A percentile compares a stretch with the other conserved stretches of the same genome.
These are phyloP conservation scores for Telmatherina bonti DNA, from an alignment of 2,797 vertebrate genomes.

Conservation along the genomic window DNA sequence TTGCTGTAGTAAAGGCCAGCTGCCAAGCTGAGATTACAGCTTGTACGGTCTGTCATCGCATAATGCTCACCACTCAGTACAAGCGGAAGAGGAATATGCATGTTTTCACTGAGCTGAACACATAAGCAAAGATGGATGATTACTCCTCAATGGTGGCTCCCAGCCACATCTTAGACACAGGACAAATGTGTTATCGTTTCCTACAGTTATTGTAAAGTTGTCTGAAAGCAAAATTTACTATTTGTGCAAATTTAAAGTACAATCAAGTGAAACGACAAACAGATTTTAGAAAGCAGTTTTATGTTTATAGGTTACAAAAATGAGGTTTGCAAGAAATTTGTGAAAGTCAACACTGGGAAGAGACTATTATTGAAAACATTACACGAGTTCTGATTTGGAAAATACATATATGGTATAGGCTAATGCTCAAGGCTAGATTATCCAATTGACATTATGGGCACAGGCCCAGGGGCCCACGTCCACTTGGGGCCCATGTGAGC, in stretches of 20 bases:
- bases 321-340: conserved; percentile 28
- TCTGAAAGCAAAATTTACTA: conserved; percentile 61
- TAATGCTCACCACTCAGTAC: conserved; percentile 26
- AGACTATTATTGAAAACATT: neutral
- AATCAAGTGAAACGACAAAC: conserved; percentile 54
- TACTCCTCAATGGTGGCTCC: conserved; percentile 74
- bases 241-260: conserved; percentile 35
- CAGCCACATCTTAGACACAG: conserved; percentile 67
- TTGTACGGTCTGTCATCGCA: conserved; percentile 15
- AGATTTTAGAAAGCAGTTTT: conserved; percentile 37
- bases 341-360: conserved; percentile 10
- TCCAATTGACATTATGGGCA: too few species aligned
- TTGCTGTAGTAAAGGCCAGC: conserved; percentile 46
- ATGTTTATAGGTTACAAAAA: conserved; percentile 38
- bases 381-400: too few species aligned
- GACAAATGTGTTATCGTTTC: conserved; percentile 65
- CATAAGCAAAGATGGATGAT: conserved; percentile 75
- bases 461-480: too few species aligned
- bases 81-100: conserved; percentile 60
- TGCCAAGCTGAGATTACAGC: conserved; percentile 55
- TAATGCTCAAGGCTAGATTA: too few species aligned
- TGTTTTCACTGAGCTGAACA: conserved; percentile 58
- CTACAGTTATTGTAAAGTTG: conserved; percentile 63
- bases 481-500: too few species aligned
- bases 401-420: too few species aligned